These are phyloP conservation scores for Morelia viridis DNA, from an alignment of 2,797 vertebrate genomes.

Conservation along the genomic window DNA sequence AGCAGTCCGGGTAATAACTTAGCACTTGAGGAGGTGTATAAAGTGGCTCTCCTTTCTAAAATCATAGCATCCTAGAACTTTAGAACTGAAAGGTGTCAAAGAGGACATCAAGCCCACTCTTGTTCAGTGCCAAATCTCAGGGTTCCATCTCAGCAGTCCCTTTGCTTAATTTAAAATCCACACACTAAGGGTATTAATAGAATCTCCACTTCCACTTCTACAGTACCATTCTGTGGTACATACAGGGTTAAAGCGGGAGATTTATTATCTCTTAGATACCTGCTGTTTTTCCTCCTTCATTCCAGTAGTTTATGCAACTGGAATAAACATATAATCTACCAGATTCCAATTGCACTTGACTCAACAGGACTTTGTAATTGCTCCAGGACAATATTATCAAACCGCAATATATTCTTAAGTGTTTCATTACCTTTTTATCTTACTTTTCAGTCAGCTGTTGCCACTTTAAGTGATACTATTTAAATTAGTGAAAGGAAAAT, in stretches of 20 bases:
- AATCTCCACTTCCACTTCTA: not conserved
- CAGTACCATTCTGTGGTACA: not conserved
- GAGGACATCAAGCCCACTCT: not conserved
- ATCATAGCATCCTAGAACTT: not conserved
- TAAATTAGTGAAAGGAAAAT: not conserved
- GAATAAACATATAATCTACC: not conserved
- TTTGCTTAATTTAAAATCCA: not conserved
- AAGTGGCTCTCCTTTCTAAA: not conserved
- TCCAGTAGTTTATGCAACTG: not conserved
- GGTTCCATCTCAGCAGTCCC: not conserved
- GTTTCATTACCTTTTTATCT: not conserved
- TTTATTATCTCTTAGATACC: not conserved
- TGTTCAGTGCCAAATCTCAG: not conserved
- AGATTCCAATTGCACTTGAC: not conserved
- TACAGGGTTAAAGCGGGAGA: not conserved
- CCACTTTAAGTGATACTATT: not conserved
- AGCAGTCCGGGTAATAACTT: not conserved
- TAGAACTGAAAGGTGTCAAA: not conserved
- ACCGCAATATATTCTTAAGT: too few species aligned
- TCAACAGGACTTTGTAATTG: not conserved
- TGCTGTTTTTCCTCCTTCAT: not conserved
- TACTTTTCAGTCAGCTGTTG: not conserved
- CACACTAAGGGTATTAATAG: not conserved
- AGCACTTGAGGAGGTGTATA: not conserved
- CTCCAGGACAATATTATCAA: not conserved